These are phyloP conservation scores for Sphaerodactylus townsendi DNA, from an alignment of 2,113 vertebrate species.

Conservation along the genomic window DNA sequence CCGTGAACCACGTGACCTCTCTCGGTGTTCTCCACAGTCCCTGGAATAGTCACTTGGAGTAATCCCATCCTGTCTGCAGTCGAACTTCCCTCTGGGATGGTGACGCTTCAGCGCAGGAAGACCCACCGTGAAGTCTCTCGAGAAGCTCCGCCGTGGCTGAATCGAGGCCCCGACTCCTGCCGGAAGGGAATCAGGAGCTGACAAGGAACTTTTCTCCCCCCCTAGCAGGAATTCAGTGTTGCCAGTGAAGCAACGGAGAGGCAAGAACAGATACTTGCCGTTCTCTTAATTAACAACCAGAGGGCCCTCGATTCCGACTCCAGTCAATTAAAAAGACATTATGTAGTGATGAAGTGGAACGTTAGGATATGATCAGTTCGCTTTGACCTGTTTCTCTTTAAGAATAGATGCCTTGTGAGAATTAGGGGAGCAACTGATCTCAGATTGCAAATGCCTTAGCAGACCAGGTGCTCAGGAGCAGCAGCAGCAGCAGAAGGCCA, in stretches of 20 bases:
- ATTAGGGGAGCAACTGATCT: background rate
- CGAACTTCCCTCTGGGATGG: too few relatives aligned
- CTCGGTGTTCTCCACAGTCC: too few relatives aligned
- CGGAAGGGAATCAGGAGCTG: rapidly evolving
- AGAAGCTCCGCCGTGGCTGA: too few relatives aligned
- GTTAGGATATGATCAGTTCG: background rate
- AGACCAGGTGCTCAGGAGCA: too few relatives aligned
- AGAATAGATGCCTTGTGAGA: background rate
- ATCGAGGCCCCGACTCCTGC: rapidly evolving
- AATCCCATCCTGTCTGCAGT: too few relatives aligned
- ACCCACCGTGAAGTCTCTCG: too few relatives aligned
- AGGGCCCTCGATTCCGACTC: background rate
- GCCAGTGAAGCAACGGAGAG: background rate
- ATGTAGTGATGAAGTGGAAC: background rate
- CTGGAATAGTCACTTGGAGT: too few relatives aligned
- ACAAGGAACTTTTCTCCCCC: rapidly evolving
- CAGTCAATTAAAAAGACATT: conserved; percentile 23
- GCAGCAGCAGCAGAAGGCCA: too few relatives aligned
- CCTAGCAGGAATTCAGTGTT: rapidly evolving
- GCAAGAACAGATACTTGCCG: background rate
- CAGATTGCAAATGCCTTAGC: too few relatives aligned
- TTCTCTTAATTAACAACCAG: conserved; percentile 12
- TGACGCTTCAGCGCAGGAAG: too few relatives aligned
- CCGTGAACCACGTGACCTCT: too few relatives aligned
- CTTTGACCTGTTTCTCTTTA: conserved; percentile 2